Evolutionary conservation across 1,140 invertebrate species (phyloP), one percentile per base, ranked within the genome.

Genomic region (Drosophila willistoni): DNA sequence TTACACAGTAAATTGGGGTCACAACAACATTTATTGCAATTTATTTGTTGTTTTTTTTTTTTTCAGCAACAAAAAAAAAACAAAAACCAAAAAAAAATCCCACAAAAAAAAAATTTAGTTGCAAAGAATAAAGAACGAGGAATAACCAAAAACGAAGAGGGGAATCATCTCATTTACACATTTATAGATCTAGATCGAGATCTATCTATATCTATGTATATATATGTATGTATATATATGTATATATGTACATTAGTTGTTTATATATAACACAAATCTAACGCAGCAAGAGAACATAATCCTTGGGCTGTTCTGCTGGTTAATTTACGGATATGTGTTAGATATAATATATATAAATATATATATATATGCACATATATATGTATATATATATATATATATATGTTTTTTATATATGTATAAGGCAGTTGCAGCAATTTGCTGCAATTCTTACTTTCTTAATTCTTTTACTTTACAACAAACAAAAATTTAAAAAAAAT

Each of bases 231-330:
- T 36, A 44, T 44, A 44, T 17, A 36, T 19, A 34, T 51, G 36
- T 61, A 61, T 56, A 42, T 54, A 67, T 63, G 13, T 54, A 71
- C 64, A 39, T 41, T 71, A 29, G 33, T 25, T 33, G n/a, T 25
- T 19, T 67, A 62, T 67, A 72, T 51, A 51, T 60, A 66, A 29
- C 65, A 74, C 79, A 65, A 80, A 83, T 87, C 66, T 61, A 47
- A 77, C 82, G 70, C 65, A 87, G 82, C 82, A 86, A 91, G 83
- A 90, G 84, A 91, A 91, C 90, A 91, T 91, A 91, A 91, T 91
- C 90, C 90, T 90, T 73, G 90, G 90, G 90, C 87, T 91, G 90
- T 87, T 91, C 85, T 80, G 84, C 78, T 70, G 83, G 77, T 77
- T 61, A 68, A 73, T 66, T 67, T 72, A 56, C 56, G 54, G 39